Evolutionary conservation across 1,140 invertebrate genomes (phyloP).

Genomic region (Onthophagus taurus): DNA sequence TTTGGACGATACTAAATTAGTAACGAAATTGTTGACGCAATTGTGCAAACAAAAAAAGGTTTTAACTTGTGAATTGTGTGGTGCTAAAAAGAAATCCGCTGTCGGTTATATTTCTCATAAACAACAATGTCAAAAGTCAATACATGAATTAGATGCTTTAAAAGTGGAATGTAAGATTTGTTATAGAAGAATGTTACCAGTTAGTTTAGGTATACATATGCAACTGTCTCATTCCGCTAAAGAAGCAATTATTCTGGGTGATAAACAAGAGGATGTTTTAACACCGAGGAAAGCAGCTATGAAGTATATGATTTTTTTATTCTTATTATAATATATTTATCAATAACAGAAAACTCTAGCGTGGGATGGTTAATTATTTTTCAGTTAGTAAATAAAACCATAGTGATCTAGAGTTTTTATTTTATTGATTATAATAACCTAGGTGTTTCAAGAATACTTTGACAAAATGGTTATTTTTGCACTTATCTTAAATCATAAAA

Average conservation of each 20-base stretch:
- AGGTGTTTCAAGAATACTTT: too few species aligned
- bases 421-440: too few species aligned
- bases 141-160: constrained; percentile 44
- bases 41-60: constrained; percentile 34
- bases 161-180: constrained; percentile 47
- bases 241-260: background rate
- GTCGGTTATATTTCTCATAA: constrained; percentile 55
- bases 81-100: constrained; percentile 42
- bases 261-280: too few species aligned
- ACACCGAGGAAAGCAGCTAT: too few species aligned
- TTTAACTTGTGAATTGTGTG: constrained; percentile 49
- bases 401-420: too few species aligned
- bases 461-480: too few species aligned
- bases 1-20: constrained; percentile 24
- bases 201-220: constrained; percentile 39
- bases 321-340: too few species aligned
- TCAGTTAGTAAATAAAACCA: too few species aligned
- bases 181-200: constrained; percentile 43
- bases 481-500: too few species aligned
- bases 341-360: too few species aligned
- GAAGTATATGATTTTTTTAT: too few species aligned
- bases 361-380: too few species aligned
- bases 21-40: constrained; percentile 22
- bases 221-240: constrained; percentile 14
- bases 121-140: constrained; percentile 48